Base-by-base conservation (phyloP, 2,113 vertebrate species). In the Engystomops pustulosus region DNA sequence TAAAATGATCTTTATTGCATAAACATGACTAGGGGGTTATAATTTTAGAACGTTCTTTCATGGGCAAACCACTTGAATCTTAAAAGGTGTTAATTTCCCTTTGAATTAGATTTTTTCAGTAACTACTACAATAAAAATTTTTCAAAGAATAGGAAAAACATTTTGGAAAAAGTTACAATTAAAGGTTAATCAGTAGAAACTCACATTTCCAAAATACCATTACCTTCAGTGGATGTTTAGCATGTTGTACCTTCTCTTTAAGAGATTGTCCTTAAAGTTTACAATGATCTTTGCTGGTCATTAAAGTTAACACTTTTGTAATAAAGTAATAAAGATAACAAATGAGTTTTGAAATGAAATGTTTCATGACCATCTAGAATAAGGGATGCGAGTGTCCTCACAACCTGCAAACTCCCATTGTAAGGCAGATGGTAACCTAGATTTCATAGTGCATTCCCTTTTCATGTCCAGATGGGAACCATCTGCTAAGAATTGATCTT, bases 401-500 rank as follows among this genome's bases (percentile, higher is more conserved):
- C 30, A 49, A 32, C 44, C 27, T 45, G 15, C 45, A 74, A 74
- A 32, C 15, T 30, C 44, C 44, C 6, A 18, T 51, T 74, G 30
- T 49, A 27, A 30, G 25, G 44, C 71, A 74, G 71, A 74, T 74
- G 71, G 44, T 49, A 74, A 17, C 71, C 45, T 74, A 74, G 25
- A 74, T 74, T 49, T 74, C 17, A 32, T 49, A 74, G 71, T 32
- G n/a, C 15, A 18, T 49, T 74, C 18, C 18, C 15, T 30, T 47
- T 74, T 74, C 27, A 32, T 74, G 23, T 74, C 41, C 70, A 74
- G 71, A 74, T 49, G 44, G 45, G 27, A 74, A 72, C 70, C 71
- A 74, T 74, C 71, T 72, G 45, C 71, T 25, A 74, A 49, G 44
- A 74, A 30, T 30, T 27, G 14, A 74, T 74, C 71, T 49, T 49